Conservation (phyloP, 2,797 vertebrate genomes). For the Schizopygopsis malacanthus region DNA sequence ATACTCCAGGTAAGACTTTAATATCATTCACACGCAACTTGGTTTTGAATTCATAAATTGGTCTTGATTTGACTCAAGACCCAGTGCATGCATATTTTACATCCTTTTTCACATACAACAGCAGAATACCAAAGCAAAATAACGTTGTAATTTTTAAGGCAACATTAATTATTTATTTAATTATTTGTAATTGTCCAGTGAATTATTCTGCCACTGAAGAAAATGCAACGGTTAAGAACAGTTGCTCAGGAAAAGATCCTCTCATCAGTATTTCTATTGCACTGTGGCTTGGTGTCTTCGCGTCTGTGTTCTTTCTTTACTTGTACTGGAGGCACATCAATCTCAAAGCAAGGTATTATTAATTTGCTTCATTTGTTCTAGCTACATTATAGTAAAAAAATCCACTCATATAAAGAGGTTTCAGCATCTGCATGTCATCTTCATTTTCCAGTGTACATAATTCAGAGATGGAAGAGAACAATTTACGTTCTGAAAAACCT, state of each 20-base stretch:
- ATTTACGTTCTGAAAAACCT: not conserved
- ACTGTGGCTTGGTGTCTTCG: not conserved
- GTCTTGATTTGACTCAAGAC: not conserved
- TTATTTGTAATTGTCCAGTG: not conserved
- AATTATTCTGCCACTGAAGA: not conserved
- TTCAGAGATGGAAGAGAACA: not conserved
- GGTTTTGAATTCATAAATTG: not conserved
- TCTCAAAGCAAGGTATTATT: conserved; percentile 21
- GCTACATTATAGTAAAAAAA: not conserved
- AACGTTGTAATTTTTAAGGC: not conserved
- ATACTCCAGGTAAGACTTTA: conserved; percentile 4
- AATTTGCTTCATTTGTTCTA: not conserved
- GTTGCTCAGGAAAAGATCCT: not conserved
- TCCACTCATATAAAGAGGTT: not conserved
- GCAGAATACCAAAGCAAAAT: not conserved
- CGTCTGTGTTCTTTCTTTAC: not conserved
- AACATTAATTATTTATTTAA: not conserved
- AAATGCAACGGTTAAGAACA: not conserved
- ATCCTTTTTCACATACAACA: not conserved
- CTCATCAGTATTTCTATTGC: conserved; percentile 13
- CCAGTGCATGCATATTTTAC: not conserved
- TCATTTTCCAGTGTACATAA: not conserved
- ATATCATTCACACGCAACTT: not conserved
- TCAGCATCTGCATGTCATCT: not conserved
- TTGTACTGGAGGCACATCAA: conserved; percentile 7